phyloP scores from a whole-genome alignment of 2,113 vertebrate species.

The Cathartes aura region DNA sequence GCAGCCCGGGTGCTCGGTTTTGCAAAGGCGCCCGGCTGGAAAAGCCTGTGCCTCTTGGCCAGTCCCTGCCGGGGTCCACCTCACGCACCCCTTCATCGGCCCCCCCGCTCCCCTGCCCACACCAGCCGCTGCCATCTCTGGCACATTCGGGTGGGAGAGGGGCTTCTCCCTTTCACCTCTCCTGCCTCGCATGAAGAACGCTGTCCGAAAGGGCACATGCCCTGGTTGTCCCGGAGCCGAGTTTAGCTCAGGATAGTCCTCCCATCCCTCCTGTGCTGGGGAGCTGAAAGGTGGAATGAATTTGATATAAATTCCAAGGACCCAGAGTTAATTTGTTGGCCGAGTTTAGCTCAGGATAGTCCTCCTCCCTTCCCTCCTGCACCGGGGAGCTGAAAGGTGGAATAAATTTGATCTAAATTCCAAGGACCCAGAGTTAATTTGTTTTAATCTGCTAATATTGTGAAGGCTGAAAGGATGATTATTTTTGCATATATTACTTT shows the following conservation, averaged over 20 bases:
- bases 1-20: neutral
- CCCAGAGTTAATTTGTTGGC: constrained; percentile 23
- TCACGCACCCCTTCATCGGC: neutral
- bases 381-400: neutral
- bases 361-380: neutral
- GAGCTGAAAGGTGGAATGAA: neutral
- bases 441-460: constrained; percentile 46
- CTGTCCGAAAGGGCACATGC: neutral
- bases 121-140: neutral
- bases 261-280: neutral
- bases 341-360: neutral
- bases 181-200: rapidly evolving
- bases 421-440: neutral
- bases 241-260: neutral
- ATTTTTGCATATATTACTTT: constrained; percentile 51
- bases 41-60: neutral
- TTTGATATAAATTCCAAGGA: neutral
- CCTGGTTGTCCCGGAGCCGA: neutral
- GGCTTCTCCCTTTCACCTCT: neutral
- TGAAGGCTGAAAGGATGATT: neutral
- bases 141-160: neutral
- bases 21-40: neutral
- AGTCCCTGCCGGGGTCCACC: too few species aligned
- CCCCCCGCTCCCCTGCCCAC: neutral
- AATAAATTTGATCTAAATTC: neutral